Evolutionary conservation across 2,888 invertebrate species (phyloP).

Genomic region (Nemapogon koenigi): DNA sequence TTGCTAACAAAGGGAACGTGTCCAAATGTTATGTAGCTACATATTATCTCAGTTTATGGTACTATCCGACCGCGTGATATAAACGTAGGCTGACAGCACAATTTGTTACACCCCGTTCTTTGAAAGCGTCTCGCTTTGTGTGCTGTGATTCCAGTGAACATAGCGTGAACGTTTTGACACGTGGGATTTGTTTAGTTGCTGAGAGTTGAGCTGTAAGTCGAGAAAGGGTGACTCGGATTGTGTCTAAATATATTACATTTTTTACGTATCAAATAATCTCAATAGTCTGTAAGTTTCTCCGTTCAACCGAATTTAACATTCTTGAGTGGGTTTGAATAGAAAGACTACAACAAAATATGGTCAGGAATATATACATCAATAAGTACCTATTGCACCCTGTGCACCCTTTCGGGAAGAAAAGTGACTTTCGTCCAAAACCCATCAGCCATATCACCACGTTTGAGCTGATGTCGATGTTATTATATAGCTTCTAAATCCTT

Average conservation of each 20-base stretch:
- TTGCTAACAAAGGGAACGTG: slow-evolving; percentile 2
- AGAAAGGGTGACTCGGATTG: neutral
- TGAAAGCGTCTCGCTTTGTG: slow-evolving; percentile 52
- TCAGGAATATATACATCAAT: no score
- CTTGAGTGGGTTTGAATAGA: no score
- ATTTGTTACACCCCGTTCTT: slow-evolving; percentile 55
- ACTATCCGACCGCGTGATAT: slow-evolving; percentile 29
- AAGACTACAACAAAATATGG: no score
- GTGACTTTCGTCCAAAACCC: no score
- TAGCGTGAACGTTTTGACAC: slow-evolving; percentile 57
- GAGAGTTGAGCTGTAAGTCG: slow-evolving; percentile 22
- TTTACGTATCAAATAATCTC: slow-evolving; percentile 6
- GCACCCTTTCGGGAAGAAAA: no score
- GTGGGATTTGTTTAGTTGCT: slow-evolving; percentile 40
- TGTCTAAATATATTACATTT: no score
- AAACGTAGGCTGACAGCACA: slow-evolving; percentile 46
- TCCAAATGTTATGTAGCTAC: neutral
- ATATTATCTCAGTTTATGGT: neutral
- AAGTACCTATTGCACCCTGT: no score
- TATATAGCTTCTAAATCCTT: no score
- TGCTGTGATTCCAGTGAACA: slow-evolving; percentile 37
- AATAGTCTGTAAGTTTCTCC: no score
- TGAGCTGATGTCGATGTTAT: no score
- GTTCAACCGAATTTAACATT: no score
- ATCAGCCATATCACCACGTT: no score